These are phyloP conservation scores for Pseudomyrmex sp. DNA, from an alignment of 1,140 invertebrate genomes.

Conservation along the genomic window DNA sequence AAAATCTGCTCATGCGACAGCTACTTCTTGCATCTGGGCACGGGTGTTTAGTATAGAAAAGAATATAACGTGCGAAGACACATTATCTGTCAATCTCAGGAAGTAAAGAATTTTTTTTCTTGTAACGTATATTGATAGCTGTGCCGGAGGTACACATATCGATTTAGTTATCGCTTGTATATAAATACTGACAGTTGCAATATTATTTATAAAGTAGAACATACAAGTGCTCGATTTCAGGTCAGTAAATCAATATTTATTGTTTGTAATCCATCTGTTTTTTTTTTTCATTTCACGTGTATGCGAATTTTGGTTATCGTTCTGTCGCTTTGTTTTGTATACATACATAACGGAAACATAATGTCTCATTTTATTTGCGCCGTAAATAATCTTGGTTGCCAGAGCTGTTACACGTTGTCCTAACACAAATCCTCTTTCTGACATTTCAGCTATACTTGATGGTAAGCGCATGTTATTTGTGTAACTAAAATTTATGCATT, in stretches of 20 bases:
- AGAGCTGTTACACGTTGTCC: conserved; percentile 48
- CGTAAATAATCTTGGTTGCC: conserved; percentile 61
- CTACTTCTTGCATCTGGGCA: conserved; percentile 64
- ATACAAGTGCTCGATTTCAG: conserved; percentile 53
- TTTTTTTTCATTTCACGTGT: conserved; percentile 8
- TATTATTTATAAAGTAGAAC: conserved; percentile 29
- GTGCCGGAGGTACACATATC: neutral
- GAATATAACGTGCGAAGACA: conserved; percentile 44
- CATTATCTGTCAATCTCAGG: conserved; percentile 36
- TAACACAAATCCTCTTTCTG: conserved; percentile 72
- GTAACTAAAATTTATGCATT: conserved; percentile 50
- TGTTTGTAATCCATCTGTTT: conserved; percentile 32
- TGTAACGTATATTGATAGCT: conserved; percentile 4
- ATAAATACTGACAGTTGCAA: conserved; percentile 6
- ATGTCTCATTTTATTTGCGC: conserved; percentile 25
- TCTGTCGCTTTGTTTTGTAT: conserved; percentile 49
- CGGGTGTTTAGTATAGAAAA: conserved; percentile 71
- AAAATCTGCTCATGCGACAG: conserved; percentile 60
- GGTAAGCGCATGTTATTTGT: conserved; percentile 74
- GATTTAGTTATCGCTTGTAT: conserved; percentile 34
- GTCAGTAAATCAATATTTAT: conserved; percentile 38
- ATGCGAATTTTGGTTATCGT: conserved; percentile 7
- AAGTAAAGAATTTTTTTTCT: conserved; percentile 64
- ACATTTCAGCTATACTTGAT: conserved; percentile 74
- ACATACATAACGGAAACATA: conserved; percentile 42